These are phyloP conservation scores for Anguilla marmorata DNA, from an alignment of 2,797 vertebrate species.

Conservation along the genomic window DNA sequence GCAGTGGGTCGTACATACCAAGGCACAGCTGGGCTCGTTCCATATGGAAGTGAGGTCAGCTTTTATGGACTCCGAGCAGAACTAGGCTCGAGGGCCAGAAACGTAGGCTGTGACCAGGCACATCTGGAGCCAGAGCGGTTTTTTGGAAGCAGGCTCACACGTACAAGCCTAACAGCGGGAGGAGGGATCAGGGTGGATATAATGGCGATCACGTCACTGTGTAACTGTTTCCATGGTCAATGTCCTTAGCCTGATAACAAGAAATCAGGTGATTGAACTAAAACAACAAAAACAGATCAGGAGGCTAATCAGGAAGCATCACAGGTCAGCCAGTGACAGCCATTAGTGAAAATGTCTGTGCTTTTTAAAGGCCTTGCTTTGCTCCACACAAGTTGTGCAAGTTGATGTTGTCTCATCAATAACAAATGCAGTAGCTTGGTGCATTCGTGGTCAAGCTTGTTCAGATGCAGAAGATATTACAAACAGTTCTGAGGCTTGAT, in stretches of 20 bases:
- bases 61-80: background rate
- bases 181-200: background rate
- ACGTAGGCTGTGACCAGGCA: background rate
- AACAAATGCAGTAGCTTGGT: background rate
- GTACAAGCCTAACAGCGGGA: background rate
- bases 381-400: background rate
- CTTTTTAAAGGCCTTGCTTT: background rate
- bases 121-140: background rate
- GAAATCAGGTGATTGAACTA: background rate
- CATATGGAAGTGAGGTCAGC: background rate
- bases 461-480: background rate
- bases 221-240: background rate
- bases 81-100: background rate
- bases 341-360: background rate
- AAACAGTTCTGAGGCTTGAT: background rate
- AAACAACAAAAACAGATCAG: background rate
- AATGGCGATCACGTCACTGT: background rate
- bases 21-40: background rate
- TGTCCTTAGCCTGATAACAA: background rate
- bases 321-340: background rate
- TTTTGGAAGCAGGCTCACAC: background rate
- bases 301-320: background rate
- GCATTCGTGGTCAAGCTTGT: background rate
- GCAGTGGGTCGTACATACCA: background rate
- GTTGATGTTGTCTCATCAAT: background rate